These are phyloP conservation scores for Ctenochaetus hawaiiensis DNA, from an alignment of 2,797 vertebrate genomes.

Conservation along the genomic window DNA sequence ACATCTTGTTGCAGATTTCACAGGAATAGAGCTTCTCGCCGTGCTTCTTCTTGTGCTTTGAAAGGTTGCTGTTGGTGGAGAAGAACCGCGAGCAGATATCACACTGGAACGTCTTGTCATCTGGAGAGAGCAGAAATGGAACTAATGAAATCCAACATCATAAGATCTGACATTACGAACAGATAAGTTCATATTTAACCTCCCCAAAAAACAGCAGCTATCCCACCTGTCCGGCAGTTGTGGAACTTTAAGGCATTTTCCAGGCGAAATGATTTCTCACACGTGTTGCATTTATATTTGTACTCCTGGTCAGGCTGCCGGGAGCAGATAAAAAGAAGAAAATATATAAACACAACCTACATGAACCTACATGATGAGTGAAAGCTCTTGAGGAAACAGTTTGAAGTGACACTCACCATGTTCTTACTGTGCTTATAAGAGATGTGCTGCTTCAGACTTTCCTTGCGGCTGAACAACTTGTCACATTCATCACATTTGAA, in stretches of 20 bases:
- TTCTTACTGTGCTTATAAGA: slow-evolving; percentile 99
- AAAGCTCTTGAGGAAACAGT: background rate
- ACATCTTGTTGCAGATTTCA: slow-evolving; percentile 97
- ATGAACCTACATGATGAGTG: background rate
- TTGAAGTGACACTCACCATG: slow-evolving; percentile 79
- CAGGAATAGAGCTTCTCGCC: slow-evolving; percentile 98
- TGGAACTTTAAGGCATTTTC: slow-evolving; percentile 97
- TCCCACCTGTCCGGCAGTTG: slow-evolving; percentile 96
- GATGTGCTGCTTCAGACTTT: slow-evolving; percentile 98
- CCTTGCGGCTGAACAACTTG: slow-evolving; percentile 98
- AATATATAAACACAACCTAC: background rate
- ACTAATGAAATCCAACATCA: background rate
- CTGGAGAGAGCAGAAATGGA: slow-evolving; percentile 76
- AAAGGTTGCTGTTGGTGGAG: slow-evolving; percentile 99
- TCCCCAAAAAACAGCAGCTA: background rate
- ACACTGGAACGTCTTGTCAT: slow-evolving; percentile 99
- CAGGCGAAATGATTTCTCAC: slow-evolving; percentile 96
- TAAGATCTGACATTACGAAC: fast-evolving
- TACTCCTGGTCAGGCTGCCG: slow-evolving; percentile 92
- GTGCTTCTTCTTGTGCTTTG: slow-evolving; percentile 99
- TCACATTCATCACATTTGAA: slow-evolving; percentile 98
- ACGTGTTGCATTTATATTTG: slow-evolving; percentile 92
- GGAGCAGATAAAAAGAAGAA: background rate
- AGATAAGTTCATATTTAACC: too few relatives aligned
- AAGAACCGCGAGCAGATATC: slow-evolving; percentile 99